Conservation (phyloP, 2,888 invertebrate genomes). For the Phlogophora meticulosa region DNA sequence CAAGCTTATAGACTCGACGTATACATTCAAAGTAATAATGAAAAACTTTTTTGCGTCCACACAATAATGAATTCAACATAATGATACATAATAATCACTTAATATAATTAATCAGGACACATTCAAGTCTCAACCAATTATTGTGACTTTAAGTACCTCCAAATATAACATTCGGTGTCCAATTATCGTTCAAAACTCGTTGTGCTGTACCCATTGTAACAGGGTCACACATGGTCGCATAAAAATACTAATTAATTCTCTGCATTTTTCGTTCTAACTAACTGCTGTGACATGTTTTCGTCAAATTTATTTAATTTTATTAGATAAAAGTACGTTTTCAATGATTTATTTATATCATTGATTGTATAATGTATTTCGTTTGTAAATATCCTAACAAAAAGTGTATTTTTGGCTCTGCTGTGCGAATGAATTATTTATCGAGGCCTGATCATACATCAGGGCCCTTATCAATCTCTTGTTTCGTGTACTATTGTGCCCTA, state of each 20-base stretch:
- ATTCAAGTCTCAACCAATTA: slow-evolving; percentile 47
- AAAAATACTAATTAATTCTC: slow-evolving; percentile 61
- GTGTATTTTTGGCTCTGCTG: slow-evolving; percentile 64
- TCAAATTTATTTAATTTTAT: slow-evolving; percentile 75
- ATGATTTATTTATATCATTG: slow-evolving; percentile 71
- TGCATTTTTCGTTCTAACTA: slow-evolving; percentile 60
- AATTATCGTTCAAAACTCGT: slow-evolving; percentile 46
- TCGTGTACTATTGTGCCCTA: slow-evolving; percentile 81
- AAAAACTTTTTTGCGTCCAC: slow-evolving; percentile 1
- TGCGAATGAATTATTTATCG: slow-evolving; percentile 81
- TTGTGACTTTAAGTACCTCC: slow-evolving; percentile 40
- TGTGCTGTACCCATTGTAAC: slow-evolving; percentile 53
- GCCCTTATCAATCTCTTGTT: slow-evolving; percentile 71
- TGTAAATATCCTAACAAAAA: slow-evolving; percentile 71
- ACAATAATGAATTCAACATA: slow-evolving; percentile 4
- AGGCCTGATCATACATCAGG: slow-evolving; percentile 60
- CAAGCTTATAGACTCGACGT: neutral
- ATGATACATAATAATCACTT: slow-evolving; percentile 16
- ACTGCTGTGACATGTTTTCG: slow-evolving; percentile 66
- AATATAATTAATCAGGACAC: slow-evolving; percentile 22
- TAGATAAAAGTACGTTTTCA: slow-evolving; percentile 68
- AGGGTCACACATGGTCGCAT: slow-evolving; percentile 65
- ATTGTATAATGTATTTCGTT: slow-evolving; percentile 56
- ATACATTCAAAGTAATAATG: neutral
- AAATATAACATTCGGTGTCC: slow-evolving; percentile 47